Conservation (phyloP, 2,113 vertebrate genomes). For the Pterocles gutturalis region DNA sequence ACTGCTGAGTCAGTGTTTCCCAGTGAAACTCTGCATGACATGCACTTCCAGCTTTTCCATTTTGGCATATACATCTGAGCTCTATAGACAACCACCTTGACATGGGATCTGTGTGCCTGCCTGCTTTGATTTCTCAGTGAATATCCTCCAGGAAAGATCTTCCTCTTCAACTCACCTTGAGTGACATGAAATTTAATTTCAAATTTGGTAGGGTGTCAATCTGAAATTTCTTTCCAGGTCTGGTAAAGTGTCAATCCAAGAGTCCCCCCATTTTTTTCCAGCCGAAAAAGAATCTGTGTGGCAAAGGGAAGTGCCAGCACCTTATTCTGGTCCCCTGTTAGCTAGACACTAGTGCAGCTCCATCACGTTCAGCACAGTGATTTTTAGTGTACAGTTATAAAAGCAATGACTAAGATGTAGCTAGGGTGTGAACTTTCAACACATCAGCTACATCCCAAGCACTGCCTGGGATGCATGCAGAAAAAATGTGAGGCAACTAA, state of each 20-base stretch:
- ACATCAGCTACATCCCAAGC: background rate
- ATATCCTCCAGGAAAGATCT: background rate
- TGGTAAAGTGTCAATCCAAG: background rate
- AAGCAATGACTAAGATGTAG: background rate
- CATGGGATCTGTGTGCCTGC: fast-evolving
- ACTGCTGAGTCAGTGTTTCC: background rate
- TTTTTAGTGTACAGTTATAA: background rate
- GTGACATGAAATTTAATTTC: background rate
- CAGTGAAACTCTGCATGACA: background rate
- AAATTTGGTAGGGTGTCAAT: background rate
- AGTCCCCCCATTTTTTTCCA: fast-evolving
- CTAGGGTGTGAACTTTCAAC: background rate
- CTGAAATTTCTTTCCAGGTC: background rate
- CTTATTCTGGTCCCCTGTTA: background rate
- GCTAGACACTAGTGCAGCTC: fast-evolving
- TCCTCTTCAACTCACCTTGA: background rate
- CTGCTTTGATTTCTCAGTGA: background rate
- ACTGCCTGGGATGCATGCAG: fast-evolving
- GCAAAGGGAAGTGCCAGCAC: fast-evolving
- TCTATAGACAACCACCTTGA: background rate
- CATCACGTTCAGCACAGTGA: background rate
- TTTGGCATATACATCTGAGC: background rate
- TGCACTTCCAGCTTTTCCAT: background rate
- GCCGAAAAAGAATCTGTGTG: background rate
- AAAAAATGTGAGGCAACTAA: background rate